Base-by-base conservation (phyloP, 2,888 invertebrate species). In the Eupithecia exiguata region DNA sequence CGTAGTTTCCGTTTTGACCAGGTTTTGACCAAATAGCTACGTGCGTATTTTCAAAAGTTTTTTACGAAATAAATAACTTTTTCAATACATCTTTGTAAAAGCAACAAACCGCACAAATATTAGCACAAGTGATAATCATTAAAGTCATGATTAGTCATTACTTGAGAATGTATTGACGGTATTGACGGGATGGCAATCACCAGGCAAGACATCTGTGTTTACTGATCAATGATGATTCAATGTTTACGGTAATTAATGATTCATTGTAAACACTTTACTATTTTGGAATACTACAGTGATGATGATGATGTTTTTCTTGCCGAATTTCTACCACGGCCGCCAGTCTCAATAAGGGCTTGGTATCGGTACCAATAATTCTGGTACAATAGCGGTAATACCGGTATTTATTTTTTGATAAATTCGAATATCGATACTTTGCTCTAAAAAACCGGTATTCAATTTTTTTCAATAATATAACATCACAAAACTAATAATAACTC, bases 191-290 rank as follows among this genome's bases (percentile, higher is more conserved):
- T 75, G 70, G 68, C 67, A 74, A 69, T 76, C 43, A 69, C 53
- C 61, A 40, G 68, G 68, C 71, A 65, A 68, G 61, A 69, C 73
- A 75, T 70, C 72, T 76, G 76, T 76, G 73, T 79, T 83, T 80
- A 62, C 68, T 70, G 70, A 53, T 53, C 53, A 10, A 10, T 53
- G 21, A 30, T 88, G 89, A 89, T 77, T 89, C 87, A 89, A 87
- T 85, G 84, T 80, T n/a, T 76, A 76, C 66, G 76, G 82, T 80
- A 83, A 83, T 88, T 80, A 83, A 83, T 88, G 89, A 89, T 76
- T 88, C 87, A 89, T 86, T 85, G 82, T 80, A 78, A 82, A 85
- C 84, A 87, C 4, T 81, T 80, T 38, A 65, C 43, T 63, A 40
- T 46, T 72, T 72, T 35, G 21, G 49, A 58, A 12, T 62, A 62